Conservation (phyloP, 2,113 vertebrate genomes). For the Neolamprologus devosi region DNA sequence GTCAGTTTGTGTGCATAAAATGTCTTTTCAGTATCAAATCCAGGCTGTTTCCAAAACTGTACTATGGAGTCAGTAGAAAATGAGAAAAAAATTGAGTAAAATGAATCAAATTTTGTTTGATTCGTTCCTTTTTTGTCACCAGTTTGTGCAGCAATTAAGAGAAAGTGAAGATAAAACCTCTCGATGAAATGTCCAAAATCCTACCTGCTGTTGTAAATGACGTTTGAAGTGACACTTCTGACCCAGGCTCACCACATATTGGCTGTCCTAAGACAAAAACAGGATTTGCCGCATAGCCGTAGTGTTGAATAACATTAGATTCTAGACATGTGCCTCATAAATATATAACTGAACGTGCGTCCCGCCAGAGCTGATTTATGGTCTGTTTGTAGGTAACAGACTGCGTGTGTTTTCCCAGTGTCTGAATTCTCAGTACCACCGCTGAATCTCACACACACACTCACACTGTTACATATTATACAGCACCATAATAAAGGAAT, state of each 20-base stretch:
- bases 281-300: background rate
- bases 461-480: conserved; percentile 46
- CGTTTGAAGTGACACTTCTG: background rate
- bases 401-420: conserved; percentile 36
- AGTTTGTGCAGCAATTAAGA: background rate
- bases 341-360: background rate
- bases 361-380: conserved; percentile 54
- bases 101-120: background rate
- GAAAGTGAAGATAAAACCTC: background rate
- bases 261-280: background rate
- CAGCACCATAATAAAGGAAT: conserved; percentile 52
- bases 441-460: conserved; percentile 4
- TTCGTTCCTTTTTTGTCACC: background rate
- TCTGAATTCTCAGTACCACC: conserved; percentile 21
- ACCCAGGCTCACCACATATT: background rate
- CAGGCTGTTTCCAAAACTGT: background rate
- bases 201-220: background rate
- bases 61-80: rapidly evolving
- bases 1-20: rapidly evolving
- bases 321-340: background rate
- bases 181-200: background rate
- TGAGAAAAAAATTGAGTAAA: background rate
- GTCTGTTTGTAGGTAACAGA: conserved; percentile 53
- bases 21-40: background rate
- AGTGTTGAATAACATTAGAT: background rate